Percentiles rank a stretch among this genome's conserved stretches.
These are phyloP conservation scores for Amiota mariae DNA, from an alignment of 2,888 invertebrate genomes.

Conservation along the genomic window DNA sequence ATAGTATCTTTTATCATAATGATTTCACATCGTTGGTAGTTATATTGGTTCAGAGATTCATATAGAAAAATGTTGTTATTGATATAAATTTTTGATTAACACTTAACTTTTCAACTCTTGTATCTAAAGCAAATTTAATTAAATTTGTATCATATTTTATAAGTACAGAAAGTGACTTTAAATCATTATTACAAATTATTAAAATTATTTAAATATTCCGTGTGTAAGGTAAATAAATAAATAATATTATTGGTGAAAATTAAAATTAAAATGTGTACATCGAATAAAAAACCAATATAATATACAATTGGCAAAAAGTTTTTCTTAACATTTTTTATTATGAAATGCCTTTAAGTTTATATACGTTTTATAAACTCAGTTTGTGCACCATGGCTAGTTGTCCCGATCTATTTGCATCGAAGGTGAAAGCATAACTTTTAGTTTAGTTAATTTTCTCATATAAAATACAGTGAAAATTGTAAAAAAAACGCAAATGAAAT, in stretches of 20 bases:
- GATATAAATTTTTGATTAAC: no score
- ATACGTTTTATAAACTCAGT: not conserved
- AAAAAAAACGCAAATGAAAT: not conserved
- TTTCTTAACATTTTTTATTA: not conserved
- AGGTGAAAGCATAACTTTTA: not conserved
- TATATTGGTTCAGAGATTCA: no score
- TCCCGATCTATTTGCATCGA: not conserved
- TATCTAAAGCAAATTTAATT: no score
- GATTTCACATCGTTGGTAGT: not conserved
- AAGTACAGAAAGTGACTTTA: no score
- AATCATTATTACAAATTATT: no score
- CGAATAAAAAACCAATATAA: not conserved
- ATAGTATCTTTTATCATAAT: no score
- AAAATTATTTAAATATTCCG: no score
- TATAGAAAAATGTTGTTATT: no score
- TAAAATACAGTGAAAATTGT: not conserved
- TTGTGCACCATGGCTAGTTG: no score
- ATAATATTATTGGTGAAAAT: not conserved
- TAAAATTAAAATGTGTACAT: not conserved
- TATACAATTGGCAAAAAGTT: not conserved
- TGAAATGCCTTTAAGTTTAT: not conserved
- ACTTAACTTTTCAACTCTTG: no score
- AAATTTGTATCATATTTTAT: no score
- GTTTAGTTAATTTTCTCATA: not conserved
- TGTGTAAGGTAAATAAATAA: no score